Conservation (phyloP, 2,797 vertebrate species). For the Poeciliopsis turneri region DNA sequence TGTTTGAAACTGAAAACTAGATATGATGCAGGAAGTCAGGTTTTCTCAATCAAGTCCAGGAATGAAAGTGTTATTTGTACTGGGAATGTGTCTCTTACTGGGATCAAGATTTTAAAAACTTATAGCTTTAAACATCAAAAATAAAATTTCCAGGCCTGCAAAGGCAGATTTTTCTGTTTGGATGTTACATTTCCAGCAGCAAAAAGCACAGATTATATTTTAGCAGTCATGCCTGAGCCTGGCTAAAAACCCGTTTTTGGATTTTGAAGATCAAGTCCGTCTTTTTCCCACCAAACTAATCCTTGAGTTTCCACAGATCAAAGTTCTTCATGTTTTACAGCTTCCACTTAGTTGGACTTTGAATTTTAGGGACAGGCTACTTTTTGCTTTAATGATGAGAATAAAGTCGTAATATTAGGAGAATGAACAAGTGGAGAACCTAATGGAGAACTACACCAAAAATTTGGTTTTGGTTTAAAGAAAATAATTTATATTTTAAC, state of each 20-base stretch:
- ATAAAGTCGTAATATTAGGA: no score
- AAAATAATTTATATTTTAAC: no score
- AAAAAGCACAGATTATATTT: background rate
- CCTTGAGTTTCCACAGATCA: no score
- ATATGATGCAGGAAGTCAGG: conserved; percentile 42
- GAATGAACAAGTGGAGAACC: no score
- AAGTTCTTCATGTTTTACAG: no score
- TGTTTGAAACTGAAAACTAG: conserved; percentile 42
- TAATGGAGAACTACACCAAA: no score
- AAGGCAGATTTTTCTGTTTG: background rate
- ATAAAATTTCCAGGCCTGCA: background rate
- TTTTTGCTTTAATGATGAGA: no score
- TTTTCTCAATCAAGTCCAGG: conserved; percentile 22
- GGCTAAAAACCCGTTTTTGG: background rate
- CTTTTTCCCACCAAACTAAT: no score
- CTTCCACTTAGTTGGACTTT: no score
- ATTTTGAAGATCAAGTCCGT: no score
- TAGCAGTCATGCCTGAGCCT: background rate
- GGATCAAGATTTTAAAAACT: background rate
- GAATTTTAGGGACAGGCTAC: no score
- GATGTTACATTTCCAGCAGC: background rate
- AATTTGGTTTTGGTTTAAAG: no score
- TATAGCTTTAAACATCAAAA: background rate
- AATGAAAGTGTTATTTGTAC: conserved; percentile 48
- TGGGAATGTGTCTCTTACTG: background rate